Percentiles rank a stretch among this genome's conserved stretches.
phyloP scores from a whole-genome alignment of 2,888 invertebrate genomes.

The Phasia obesa region DNA sequence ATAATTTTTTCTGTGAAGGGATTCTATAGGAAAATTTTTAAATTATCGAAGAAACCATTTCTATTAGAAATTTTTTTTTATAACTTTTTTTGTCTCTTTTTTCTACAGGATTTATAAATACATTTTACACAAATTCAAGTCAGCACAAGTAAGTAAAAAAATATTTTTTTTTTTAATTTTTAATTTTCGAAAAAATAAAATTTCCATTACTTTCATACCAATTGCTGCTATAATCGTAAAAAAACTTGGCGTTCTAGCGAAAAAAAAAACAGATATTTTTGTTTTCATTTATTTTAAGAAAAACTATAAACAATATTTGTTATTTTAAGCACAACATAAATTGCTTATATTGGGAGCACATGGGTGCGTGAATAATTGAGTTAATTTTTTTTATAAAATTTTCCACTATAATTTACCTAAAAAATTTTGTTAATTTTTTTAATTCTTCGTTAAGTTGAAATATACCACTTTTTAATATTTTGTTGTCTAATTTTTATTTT shows the following conservation, averaged over 20 bases:
- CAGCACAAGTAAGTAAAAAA: no score
- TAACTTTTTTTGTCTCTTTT: no score
- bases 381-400: not conserved
- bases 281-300: not conserved
- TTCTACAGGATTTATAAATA: no score
- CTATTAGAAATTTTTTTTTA: no score
- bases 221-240: not conserved
- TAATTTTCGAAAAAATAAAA: not conserved
- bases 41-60: no score
- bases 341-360: slow-evolving; percentile 20
- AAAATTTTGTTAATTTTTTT: not conserved
- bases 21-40: no score
- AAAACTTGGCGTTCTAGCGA: slow-evolving; percentile 36
- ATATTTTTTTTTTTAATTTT: not conserved
- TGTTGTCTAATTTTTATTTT: not conserved
- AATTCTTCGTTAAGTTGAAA: not conserved
- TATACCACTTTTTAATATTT: no score
- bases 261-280: not conserved
- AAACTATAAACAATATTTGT: slow-evolving; percentile 21
- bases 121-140: no score
- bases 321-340: not conserved
- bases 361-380: not conserved
- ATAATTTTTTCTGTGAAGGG: no score
- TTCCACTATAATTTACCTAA: slow-evolving; percentile 22
- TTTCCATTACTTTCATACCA: not conserved